Base-by-base conservation (phyloP, 2,113 vertebrate genomes). In the Dasypus novemcinctus region DNA sequence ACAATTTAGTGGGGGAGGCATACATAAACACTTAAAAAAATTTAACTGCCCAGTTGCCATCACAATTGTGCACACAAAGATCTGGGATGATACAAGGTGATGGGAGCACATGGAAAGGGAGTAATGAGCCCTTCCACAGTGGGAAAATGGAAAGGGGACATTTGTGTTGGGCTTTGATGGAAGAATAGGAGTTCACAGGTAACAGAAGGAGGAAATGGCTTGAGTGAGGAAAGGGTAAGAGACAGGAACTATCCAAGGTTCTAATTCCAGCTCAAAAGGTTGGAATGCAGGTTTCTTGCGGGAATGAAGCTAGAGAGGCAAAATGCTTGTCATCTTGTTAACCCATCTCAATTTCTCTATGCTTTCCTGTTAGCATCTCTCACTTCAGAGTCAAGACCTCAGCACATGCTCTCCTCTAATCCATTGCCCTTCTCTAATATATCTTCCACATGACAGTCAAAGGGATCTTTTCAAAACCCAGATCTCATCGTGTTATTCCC, bases 101-200 rank as follows among this genome's bases (percentile, higher is more conserved):
- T 29, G 74, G 18, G 54, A 71, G 75, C 41, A 41, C 8, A 20
- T 2, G 15, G 8, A 59, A 90, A 61, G 36, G 46, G 46, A 96
- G 29, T 46, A 4, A 14, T 12, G 18, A 85, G 61, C n/a, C 36
- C 29, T 87, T 43, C 38, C 14, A 71, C 18, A 21, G 10, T 74
- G 29, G 72, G 2, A 23, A 5, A 21, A 2, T 23, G 27, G 66
- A 46, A 84, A 85, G 49, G 46, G 79, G 27, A 79, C 38, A 29
- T 71, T 83, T 54, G 18, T 57, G 7, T 76, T 81, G 63, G 85
- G 72, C 81, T 91, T 94, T 94, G 85, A 61, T 75, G 71, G 25
- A 33, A 64, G 71, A 49, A 29, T n/a, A 38, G 49, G 59, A 90
- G 80, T 84, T 89, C 36, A 14, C 13, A 15, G 54, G 4, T 17